Evolutionary conservation across 1,140 invertebrate genomes (phyloP), one percentile per base, ranked within the genome.

Genomic region (Zaprionus capensis): DNA sequence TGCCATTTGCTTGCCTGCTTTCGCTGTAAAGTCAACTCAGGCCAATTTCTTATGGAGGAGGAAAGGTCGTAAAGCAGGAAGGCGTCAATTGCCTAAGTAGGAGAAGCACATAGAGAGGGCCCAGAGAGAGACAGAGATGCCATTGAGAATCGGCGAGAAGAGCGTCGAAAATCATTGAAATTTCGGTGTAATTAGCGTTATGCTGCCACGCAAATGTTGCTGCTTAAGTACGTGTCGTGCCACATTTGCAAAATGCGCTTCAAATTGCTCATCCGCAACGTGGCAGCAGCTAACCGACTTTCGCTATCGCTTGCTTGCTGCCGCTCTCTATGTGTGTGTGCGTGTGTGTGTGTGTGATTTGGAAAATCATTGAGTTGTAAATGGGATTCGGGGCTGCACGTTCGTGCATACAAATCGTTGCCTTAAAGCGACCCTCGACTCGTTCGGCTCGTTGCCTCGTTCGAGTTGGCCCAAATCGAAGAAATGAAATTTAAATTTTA

Each of bases 401-500:
- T 78, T 68, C 70, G 75, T 74, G 75, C 75, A 74, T 78, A 78
- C 75, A 78, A 78, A 78, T 78, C 71, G 75, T 58, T 73, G 70
- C 65, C 71, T 78, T 78, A 78, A 78, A 78, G 62, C 69, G 62
- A 67, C 69, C 62, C 73, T 65, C 73, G 58, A 36, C 62, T 72
- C 56, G 68, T 64, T 76, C 41, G 73, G 49, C 57, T 59, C 56
- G 58, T 66, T 63, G 67, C 57, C 57, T 70, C 55, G 34, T 64
- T 71, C 46, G 61, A 71, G 68, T 75, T 75, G 68, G 72, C 56
- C 69, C 70, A 74, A 77, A 77, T 77, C 70, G 71, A 77, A 73
- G 64, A 77, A 77, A 74, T 77, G 71, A 69, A 77, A 77, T 77
- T 77, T 77, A 77, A 77, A 77, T 77, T 77, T 77, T 77, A 77